phyloP scores from a whole-genome alignment of 2,797 vertebrate species.

The Pyrocephalus nanus region DNA sequence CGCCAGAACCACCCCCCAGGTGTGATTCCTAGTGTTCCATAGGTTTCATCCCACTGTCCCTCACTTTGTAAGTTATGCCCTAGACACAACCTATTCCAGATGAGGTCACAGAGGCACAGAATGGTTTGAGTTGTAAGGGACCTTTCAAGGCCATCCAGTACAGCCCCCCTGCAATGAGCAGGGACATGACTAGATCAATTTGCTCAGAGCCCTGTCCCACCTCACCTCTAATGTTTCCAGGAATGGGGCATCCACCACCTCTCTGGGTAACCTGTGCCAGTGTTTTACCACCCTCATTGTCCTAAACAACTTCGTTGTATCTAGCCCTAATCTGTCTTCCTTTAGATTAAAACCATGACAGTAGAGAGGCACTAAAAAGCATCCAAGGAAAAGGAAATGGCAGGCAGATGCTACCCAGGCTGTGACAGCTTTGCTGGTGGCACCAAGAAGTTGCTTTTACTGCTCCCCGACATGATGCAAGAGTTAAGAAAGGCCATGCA shows the following conservation, averaged over 20 bases:
- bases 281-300: neutral
- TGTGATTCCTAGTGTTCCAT: neutral
- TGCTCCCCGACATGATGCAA: fast-evolving
- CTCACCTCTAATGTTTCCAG: neutral
- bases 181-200: neutral
- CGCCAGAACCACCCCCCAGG: neutral
- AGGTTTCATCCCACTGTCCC: fast-evolving
- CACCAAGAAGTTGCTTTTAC: neutral
- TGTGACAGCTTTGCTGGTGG: neutral
- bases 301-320: neutral
- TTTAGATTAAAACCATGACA: neutral
- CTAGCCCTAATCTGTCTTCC: neutral
- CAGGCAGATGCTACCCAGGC: neutral
- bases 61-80: neutral
- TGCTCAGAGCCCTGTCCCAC: neutral
- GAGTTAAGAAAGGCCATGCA: neutral
- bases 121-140: neutral
- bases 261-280: neutral
- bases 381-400: neutral
- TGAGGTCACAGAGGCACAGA: neutral
- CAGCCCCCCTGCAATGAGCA: fast-evolving
- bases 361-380: neutral
- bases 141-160: fast-evolving
- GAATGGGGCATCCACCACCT: too few relatives aligned
- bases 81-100: fast-evolving